Percentiles rank a stretch among this genome's conserved stretches.
phyloP scores from a whole-genome alignment of 2,888 invertebrate species.

The Hyppa rectilinea region DNA sequence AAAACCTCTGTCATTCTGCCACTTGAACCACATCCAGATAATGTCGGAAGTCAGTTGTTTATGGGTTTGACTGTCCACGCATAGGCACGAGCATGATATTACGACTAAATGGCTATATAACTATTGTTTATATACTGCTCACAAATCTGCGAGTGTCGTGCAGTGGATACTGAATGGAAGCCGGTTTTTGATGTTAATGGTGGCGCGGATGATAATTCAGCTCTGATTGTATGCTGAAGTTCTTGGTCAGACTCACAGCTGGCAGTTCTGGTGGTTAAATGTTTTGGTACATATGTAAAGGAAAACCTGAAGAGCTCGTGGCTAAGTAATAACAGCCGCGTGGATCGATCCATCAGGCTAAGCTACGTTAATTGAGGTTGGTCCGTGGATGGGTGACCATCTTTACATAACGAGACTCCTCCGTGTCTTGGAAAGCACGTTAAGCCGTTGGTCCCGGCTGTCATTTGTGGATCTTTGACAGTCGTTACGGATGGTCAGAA shows the following conservation, averaged over 20 bases:
- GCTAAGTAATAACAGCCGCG: no score
- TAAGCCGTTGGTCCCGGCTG: no score
- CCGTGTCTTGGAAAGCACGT: no score
- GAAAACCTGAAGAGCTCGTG: no score
- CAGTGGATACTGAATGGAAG: slow-evolving; percentile 19
- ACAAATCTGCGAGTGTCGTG: slow-evolving; percentile 57
- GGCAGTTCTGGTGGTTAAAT: no score
- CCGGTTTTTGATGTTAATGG: slow-evolving; percentile 26
- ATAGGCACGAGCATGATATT: slow-evolving; percentile 72
- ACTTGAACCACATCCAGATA: slow-evolving; percentile 61
- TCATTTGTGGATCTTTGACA: no score
- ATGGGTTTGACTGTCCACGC: slow-evolving; percentile 76
- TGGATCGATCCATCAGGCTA: no score
- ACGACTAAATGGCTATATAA: slow-evolving; percentile 73
- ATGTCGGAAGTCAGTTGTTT: slow-evolving; percentile 78
- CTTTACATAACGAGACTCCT: no score
- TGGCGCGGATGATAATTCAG: background rate
- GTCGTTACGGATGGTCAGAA: no score
- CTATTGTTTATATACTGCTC: slow-evolving; percentile 73
- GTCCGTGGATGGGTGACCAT: no score
- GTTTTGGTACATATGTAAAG: no score
- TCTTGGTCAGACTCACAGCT: background rate
- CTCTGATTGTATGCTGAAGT: background rate
- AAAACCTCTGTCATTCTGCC: slow-evolving; percentile 30
- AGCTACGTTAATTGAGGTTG: no score